Evolutionary conservation across 2,797 vertebrate genomes (phyloP).

Genomic region (Miichthys miiuy): DNA sequence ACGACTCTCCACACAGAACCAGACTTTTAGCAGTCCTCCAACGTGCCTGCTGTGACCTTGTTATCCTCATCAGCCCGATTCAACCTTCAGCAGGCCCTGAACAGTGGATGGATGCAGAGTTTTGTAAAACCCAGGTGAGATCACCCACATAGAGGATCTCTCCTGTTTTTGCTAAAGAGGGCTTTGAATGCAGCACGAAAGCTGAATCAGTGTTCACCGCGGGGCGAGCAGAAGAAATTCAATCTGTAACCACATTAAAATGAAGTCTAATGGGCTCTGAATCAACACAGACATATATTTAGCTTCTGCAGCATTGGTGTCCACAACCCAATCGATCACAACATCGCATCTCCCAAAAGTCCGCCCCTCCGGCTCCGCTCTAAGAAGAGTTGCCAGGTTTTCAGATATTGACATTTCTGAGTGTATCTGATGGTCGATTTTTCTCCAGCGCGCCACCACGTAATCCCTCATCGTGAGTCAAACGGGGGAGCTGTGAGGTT

Average conservation of each 20-base stretch:
- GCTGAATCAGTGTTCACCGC: not conserved
- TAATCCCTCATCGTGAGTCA: conserved; percentile 1
- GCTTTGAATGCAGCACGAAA: conserved; percentile 1
- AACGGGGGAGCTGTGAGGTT: conserved; percentile 21
- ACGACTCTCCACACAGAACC: not conserved
- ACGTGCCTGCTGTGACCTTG: not conserved
- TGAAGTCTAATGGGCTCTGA: conserved; percentile 79
- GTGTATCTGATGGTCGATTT: not conserved
- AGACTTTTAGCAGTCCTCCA: not conserved
- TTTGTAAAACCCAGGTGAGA: conserved; percentile 8
- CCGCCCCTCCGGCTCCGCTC: conserved; percentile 6
- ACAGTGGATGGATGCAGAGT: not conserved
- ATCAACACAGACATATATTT: conserved; percentile 83
- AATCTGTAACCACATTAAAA: conserved; percentile 21
- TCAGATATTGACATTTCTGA: not conserved
- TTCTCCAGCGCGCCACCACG: not conserved
- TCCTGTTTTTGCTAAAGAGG: not conserved
- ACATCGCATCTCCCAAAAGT: not conserved
- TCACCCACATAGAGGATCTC: not conserved
- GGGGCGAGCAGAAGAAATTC: not conserved
- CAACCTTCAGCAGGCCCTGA: conserved; percentile 3
- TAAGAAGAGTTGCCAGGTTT: not conserved
- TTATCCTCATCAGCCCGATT: not conserved
- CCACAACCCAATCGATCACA: conserved; percentile 61
- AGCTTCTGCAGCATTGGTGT: conserved; percentile 71